Percentiles rank a stretch among this genome's conserved stretches.
Evolutionary conservation across 1,140 invertebrate genomes (phyloP).

Genomic region (Leptopilina clavipes): DNA sequence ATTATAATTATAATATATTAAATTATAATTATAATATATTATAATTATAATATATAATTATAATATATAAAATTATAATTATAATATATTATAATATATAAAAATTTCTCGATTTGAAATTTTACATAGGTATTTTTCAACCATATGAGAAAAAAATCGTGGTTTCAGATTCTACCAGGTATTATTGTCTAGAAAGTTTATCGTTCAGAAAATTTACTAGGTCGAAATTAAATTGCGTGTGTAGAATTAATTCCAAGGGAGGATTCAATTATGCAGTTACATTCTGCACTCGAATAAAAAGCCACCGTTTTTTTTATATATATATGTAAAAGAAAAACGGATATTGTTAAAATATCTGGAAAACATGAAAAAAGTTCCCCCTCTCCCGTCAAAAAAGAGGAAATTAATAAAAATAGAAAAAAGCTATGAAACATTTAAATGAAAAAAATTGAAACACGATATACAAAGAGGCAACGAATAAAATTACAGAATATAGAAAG

Average conservation of each 20-base stretch:
- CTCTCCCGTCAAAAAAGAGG: too few relatives aligned
- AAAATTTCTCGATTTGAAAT: too few relatives aligned
- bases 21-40: too few relatives aligned
- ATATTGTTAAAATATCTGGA: background rate
- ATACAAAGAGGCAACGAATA: too few relatives aligned
- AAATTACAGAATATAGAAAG: too few relatives aligned
- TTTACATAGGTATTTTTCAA: background rate
- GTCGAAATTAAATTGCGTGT: constrained; percentile 1
- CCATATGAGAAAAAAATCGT: background rate
- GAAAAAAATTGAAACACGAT: too few relatives aligned
- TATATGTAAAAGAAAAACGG: background rate
- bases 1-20: too few relatives aligned
- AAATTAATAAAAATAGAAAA: too few relatives aligned
- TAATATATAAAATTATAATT: too few relatives aligned
- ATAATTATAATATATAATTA: too few relatives aligned
- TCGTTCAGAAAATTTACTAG: background rate
- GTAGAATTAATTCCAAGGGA: constrained; percentile 12
- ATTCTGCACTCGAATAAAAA: background rate
- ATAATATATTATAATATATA: too few relatives aligned
- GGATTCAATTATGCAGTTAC: background rate
- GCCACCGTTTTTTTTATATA: background rate
- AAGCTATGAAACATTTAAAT: too few relatives aligned
- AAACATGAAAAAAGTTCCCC: background rate
- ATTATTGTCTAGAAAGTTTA: constrained; percentile 4
- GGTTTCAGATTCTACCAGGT: background rate